Conservation (phyloP, 2,888 invertebrate species). For the Andrena praecox region DNA sequence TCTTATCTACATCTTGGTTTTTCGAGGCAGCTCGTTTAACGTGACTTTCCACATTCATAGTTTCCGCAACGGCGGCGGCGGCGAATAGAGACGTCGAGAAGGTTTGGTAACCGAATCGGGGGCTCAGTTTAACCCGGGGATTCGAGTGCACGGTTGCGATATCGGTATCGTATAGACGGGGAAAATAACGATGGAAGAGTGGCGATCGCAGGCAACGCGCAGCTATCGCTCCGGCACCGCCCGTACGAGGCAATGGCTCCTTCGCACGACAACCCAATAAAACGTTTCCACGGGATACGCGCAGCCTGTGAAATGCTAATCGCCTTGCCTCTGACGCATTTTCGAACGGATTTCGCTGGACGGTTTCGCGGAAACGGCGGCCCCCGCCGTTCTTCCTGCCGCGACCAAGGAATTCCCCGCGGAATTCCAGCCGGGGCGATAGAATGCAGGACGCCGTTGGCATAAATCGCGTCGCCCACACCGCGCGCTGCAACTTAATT, state of each 20-base stretch:
- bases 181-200: constrained; percentile 75
- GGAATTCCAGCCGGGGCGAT: constrained; percentile 28
- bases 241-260: constrained; percentile 78
- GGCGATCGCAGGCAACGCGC: constrained; percentile 42
- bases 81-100: constrained; percentile 54
- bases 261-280: constrained; percentile 83
- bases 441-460: constrained; percentile 23
- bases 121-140: constrained; percentile 65
- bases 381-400: constrained; percentile 40
- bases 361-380: constrained; percentile 73
- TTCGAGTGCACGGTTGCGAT: constrained; percentile 51
- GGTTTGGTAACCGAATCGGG: constrained; percentile 73
- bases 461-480: constrained; percentile 36
- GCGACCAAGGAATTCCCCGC: constrained; percentile 18
- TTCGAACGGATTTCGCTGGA: constrained; percentile 77
- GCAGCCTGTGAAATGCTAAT: constrained; percentile 83
- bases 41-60: background rate
- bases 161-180: constrained; percentile 65
- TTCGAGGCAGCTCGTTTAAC: constrained; percentile 18
- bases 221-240: constrained; percentile 30
- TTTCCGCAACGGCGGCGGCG: constrained; percentile 49
- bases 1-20: constrained; percentile 14
- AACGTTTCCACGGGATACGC: constrained; percentile 78
- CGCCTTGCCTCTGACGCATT: constrained; percentile 75
- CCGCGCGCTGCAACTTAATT: constrained; percentile 47